These are phyloP conservation scores for Battus philenor DNA, from an alignment of 1,140 invertebrate species.

Conservation along the genomic window DNA sequence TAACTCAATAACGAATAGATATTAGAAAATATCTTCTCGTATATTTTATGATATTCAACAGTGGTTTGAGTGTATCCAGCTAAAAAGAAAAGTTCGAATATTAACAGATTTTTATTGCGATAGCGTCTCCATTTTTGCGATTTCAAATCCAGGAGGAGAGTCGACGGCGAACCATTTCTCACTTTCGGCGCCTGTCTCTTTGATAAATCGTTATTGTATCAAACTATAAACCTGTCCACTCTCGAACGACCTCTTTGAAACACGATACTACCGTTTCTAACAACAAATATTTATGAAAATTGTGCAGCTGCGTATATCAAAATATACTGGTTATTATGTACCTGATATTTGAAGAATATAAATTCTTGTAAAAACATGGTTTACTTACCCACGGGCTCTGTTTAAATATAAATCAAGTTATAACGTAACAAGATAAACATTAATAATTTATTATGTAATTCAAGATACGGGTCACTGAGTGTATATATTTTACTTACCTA, in stretches of 20 bases:
- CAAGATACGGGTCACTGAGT: not conserved
- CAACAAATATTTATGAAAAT: conserved; percentile 1
- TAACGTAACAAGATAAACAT: not conserved
- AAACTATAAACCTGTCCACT: conserved; percentile 27
- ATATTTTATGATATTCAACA: too few species aligned
- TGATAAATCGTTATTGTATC: conserved; percentile 50
- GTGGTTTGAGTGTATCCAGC: too few species aligned
- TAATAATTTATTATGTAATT: not conserved
- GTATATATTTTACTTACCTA: not conserved
- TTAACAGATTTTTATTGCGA: too few species aligned
- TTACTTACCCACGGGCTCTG: too few species aligned
- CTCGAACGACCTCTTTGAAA: conserved; percentile 17
- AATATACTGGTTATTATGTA: not conserved
- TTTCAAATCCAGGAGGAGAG: conserved; percentile 35
- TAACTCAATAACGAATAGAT: too few species aligned
- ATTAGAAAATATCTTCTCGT: too few species aligned
- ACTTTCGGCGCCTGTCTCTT: conserved; percentile 42
- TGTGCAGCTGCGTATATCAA: not conserved
- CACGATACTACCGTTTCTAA: not conserved
- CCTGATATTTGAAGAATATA: not conserved
- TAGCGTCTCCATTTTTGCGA: conserved; percentile 11
- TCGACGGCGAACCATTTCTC: conserved; percentile 35
- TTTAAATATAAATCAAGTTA: too few species aligned
- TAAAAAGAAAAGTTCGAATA: too few species aligned
- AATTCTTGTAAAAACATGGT: not conserved